A percentile compares a stretch with the other conserved stretches of the same genome.
These are phyloP conservation scores for Argopecten irradians DNA, from an alignment of 1,140 invertebrate species.

Conservation along the genomic window DNA sequence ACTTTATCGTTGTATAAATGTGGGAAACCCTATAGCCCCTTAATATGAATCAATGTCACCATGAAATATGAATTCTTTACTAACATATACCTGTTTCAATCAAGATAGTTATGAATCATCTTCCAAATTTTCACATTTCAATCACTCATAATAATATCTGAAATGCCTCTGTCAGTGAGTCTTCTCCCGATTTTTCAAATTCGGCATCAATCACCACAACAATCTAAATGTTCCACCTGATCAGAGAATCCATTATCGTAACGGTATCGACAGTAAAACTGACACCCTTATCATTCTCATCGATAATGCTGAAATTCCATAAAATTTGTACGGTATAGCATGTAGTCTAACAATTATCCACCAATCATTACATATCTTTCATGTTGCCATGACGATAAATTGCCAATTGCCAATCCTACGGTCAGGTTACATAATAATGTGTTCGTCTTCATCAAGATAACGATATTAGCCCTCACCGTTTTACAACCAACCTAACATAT, in stretches of 20 bases:
- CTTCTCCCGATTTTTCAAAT: neutral
- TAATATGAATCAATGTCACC: no score
- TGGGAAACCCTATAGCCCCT: no score
- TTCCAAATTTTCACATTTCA: no score
- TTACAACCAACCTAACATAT: neutral
- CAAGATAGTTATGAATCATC: no score
- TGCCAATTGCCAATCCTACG: neutral
- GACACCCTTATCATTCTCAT: neutral
- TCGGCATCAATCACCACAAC: neutral
- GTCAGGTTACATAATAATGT: neutral
- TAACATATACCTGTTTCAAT: no score
- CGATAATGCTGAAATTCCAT: neutral
- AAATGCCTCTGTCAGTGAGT: neutral
- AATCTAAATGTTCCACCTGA: neutral
- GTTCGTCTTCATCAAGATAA: neutral
- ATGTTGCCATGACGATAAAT: constrained; percentile 8
- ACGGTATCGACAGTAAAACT: neutral
- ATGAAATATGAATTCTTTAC: no score
- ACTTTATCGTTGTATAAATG: no score
- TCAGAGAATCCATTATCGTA: neutral
- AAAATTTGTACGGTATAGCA: neutral
- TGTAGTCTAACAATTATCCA: neutral
- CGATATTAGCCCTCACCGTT: neutral
- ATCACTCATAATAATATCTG: neutral
- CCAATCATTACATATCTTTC: constrained; percentile 9